Evolutionary conservation across 2,888 invertebrate species (phyloP).

Genomic region (Synanthedon myopaeformis): DNA sequence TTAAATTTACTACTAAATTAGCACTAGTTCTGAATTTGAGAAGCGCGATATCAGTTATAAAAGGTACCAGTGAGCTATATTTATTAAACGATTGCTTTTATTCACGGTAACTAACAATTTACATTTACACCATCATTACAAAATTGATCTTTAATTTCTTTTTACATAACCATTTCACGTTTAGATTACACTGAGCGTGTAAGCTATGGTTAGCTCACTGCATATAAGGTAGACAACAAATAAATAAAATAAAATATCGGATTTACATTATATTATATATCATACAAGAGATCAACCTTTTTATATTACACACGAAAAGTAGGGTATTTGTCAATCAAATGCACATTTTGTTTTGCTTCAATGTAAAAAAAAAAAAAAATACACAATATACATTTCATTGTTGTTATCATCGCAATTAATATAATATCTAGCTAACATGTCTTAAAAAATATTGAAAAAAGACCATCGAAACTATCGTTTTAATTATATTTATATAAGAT

Average conservation of each 20-base stretch:
- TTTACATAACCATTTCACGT: not conserved
- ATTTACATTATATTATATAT: constrained; percentile 54
- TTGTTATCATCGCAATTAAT: constrained; percentile 56
- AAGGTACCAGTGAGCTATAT: constrained; percentile 19
- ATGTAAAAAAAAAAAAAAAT: constrained; percentile 27
- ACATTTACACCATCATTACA: constrained; percentile 16
- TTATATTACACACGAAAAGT: constrained; percentile 12
- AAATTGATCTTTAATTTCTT: constrained; percentile 11
- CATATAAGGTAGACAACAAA: constrained; percentile 25
- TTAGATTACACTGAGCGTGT: not conserved
- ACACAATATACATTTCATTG: constrained; percentile 59
- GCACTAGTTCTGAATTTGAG: constrained; percentile 28
- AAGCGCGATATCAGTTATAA: constrained; percentile 18
- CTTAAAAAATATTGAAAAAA: constrained; percentile 67
- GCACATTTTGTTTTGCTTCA: constrained; percentile 56
- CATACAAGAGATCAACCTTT: constrained; percentile 56
- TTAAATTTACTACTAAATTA: constrained; percentile 46
- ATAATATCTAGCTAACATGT: constrained; percentile 65
- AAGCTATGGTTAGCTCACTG: not conserved
- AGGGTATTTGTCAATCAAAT: constrained; percentile 27
- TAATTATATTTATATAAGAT: constrained; percentile 60
- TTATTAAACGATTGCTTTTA: constrained; percentile 14
- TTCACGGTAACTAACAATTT: constrained; percentile 43
- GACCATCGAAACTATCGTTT: constrained; percentile 59
- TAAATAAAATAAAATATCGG: constrained; percentile 33